Conservation (phyloP, 2,113 vertebrate species). For the Acrocephalus arundinaceus region DNA sequence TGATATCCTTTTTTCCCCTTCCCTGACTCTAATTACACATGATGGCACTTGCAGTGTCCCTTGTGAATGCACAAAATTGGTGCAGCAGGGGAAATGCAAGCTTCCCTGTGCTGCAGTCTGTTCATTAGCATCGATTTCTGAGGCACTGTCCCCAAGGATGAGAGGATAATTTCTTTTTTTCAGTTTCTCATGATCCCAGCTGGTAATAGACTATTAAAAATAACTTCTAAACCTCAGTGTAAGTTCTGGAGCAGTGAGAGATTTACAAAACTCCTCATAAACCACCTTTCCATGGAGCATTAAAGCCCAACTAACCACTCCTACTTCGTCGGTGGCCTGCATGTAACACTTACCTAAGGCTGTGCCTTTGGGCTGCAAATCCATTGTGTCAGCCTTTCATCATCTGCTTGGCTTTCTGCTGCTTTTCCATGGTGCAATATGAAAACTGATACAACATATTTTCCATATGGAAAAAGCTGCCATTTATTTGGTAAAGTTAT, state of each 20-base stretch:
- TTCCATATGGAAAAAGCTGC: neutral
- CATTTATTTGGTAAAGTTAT: neutral
- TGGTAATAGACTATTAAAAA: constrained; percentile 53
- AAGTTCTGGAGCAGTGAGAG: constrained; percentile 13
- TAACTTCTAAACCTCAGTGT: neutral
- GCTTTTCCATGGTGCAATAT: neutral
- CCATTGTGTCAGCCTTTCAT: neutral
- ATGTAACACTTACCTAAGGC: neutral
- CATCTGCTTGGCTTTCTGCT: constrained; percentile 5
- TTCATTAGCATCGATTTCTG: constrained; percentile 70
- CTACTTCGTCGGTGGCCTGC: neutral
- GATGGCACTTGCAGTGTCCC: constrained; percentile 56
- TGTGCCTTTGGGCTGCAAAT: neutral
- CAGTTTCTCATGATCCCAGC: neutral
- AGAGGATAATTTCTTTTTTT: constrained; percentile 35
- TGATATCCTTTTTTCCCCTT: neutral
- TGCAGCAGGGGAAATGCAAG: constrained; percentile 59
- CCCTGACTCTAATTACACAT: constrained; percentile 63
- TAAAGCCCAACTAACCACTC: neutral
- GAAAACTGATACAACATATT: neutral
- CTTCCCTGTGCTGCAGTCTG: constrained; percentile 61
- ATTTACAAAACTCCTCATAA: neutral
- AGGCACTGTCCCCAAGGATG: constrained; percentile 45
- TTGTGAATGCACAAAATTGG: constrained; percentile 52
- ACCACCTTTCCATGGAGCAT: neutral